Base-by-base conservation (phyloP, 2,113 vertebrate genomes). In the Sander vitreus region DNA sequence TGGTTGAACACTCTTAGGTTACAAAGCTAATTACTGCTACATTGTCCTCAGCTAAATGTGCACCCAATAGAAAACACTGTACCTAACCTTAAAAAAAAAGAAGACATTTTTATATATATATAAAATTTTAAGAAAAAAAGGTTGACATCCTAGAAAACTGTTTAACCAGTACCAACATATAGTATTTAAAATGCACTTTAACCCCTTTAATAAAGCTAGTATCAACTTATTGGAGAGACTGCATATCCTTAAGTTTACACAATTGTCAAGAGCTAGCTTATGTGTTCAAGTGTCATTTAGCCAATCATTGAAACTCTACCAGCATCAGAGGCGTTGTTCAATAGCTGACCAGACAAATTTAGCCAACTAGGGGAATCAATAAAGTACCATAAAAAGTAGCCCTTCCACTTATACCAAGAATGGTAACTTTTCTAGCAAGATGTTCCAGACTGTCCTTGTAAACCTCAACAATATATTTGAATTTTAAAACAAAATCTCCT, bases 11-110 rank as follows among this genome's bases (percentile, higher is more conserved):
- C 72, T 58, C 21, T 76, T 70, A 12, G 14, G 65, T 60, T 73
- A 76, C 58, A 74, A 43, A 73, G 78, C 76, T 67, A 70, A 81
- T 68, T 47, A 57, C 53, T 36, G 18, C 72, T 65, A 10, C 15
- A 76, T 43, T 73, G 58, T 75, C 18, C 23, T 55, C 25, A 13
- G 62, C 23, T 27, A 51, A 78, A 33, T 48, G 33, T 70, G 30
- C n/a, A 57, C 23, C 23, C n/a, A 23, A 39, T 27, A 66, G 5
- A 53, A 51, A 57, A 27, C 23, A 12, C 5, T 47, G 62, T 8
- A 27, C 30, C 45, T 18, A n/a, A 54, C 73, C 50, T 30, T 3
- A 14, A 36, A 14, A 51, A 45, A 25, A 47, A n/a, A n/a, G n/a
- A n/a, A n/a, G n/a, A n/a, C n/a, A n/a, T n/a, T n/a, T n/a, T n/a